These are phyloP conservation scores for Pseudomyrmex cubaensis DNA, from an alignment of 1,140 invertebrate genomes.

Conservation along the genomic window DNA sequence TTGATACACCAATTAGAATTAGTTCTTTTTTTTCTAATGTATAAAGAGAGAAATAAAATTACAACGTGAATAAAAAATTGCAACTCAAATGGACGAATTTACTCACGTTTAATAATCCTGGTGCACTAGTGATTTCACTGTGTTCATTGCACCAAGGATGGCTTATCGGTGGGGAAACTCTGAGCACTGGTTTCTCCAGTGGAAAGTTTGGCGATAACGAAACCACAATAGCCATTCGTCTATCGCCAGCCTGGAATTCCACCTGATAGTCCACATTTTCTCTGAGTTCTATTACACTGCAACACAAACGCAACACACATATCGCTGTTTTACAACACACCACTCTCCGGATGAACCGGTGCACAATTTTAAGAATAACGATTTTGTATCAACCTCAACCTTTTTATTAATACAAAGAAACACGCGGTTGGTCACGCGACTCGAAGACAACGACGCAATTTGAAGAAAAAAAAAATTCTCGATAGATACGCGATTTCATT, in stretches of 20 bases:
- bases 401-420: neutral
- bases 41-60: neutral
- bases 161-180: constrained; percentile 87
- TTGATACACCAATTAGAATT: no score
- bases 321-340: neutral
- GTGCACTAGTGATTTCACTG: constrained; percentile 88
- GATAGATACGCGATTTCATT: neutral
- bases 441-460: neutral
- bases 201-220: constrained; percentile 89
- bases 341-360: no score
- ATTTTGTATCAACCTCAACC: no score
- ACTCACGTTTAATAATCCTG: constrained; percentile 89
- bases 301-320: neutral
- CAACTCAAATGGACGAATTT: neutral
- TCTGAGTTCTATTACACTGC: constrained; percentile 89
- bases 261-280: constrained; percentile 90
- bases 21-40: neutral
- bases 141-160: constrained; percentile 90
- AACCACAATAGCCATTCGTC: constrained; percentile 88
- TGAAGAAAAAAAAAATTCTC: neutral
- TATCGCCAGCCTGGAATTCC: constrained; percentile 87
- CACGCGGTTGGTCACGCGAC: neutral
- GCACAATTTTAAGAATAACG: no score
- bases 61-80: neutral
- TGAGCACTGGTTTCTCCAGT: constrained; percentile 89